These are phyloP conservation scores for Apostichopus leukothele DNA, from an alignment of 53 echinoderm and acorn worm genomes.

Conservation along the genomic window DNA sequence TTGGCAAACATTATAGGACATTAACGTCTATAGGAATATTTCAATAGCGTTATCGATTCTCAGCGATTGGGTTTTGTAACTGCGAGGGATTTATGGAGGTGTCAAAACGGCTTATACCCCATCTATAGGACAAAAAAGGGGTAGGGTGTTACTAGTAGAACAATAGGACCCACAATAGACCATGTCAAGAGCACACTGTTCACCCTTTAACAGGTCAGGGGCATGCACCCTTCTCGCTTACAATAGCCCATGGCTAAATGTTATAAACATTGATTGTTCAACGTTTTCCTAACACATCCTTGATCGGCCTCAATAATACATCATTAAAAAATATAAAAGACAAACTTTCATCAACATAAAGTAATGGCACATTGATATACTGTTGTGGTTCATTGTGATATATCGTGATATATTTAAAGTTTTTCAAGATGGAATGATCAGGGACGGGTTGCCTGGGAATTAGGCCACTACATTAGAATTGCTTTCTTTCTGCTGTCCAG, in stretches of 20 bases:
- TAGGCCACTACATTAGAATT: no score
- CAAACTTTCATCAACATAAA: no score
- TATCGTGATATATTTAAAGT: no score
- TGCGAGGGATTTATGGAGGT: not conserved
- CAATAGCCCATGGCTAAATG: conserved; percentile 37
- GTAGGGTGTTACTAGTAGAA: not conserved
- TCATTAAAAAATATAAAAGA: no score
- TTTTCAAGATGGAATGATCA: no score
- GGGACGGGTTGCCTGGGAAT: no score
- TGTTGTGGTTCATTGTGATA: no score
- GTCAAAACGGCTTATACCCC: conserved; percentile 36
- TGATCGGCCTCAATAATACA: not conserved
- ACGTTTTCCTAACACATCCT: not conserved
- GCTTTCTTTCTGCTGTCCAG: no score
- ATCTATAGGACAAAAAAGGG: not conserved
- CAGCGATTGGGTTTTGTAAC: no score
- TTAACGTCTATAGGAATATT: not conserved
- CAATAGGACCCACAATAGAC: conserved; percentile 8
- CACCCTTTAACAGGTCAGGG: conserved; percentile 32
- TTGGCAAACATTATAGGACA: conserved; percentile 11
- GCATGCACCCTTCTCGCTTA: conserved; percentile 27
- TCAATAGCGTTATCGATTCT: not conserved
- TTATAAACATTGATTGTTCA: conserved; percentile 18
- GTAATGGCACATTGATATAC: no score
- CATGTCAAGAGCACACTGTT: not conserved